Percentiles rank a stretch among this genome's conserved stretches.
phyloP scores from a whole-genome alignment of 2,113 vertebrate genomes.

The Python bivittatus region DNA sequence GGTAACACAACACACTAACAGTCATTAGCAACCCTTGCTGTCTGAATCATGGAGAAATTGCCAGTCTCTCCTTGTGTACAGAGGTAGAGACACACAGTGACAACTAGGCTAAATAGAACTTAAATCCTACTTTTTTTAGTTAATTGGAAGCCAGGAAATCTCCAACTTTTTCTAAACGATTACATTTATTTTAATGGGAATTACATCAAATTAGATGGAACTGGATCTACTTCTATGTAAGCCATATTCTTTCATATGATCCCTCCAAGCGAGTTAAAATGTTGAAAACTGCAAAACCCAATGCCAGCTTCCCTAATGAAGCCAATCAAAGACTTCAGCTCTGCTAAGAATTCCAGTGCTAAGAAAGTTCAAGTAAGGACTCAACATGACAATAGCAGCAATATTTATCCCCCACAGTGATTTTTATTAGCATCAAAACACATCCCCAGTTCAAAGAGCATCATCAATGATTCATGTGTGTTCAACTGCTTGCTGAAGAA shows the following conservation, averaged over 20 bases:
- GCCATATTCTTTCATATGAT: neutral
- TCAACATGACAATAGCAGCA: neutral
- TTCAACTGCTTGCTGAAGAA: too few species aligned
- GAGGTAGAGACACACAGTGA: neutral
- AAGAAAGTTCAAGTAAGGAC: slow-evolving; percentile 11
- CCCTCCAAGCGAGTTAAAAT: neutral
- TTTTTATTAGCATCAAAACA: slow-evolving; percentile 14
- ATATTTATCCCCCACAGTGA: neutral
- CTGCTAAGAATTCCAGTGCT: neutral
- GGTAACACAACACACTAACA: neutral
- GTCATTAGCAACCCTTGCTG: neutral
- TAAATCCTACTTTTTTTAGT: neutral
- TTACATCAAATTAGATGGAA: neutral
- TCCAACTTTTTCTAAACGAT: neutral
- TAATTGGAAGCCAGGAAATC: neutral
- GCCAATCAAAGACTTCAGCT: neutral
- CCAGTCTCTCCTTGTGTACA: neutral
- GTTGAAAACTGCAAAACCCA: neutral
- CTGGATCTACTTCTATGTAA: neutral
- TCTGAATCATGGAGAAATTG: neutral
- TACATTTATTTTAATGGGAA: neutral
- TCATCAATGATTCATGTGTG: slow-evolving; percentile 18
- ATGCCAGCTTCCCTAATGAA: neutral
- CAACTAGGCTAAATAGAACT: neutral
- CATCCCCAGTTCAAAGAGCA: neutral